Evolutionary conservation across 1,140 invertebrate genomes (phyloP), one percentile per base, ranked within the genome.

Genomic region (Samia ricini): DNA sequence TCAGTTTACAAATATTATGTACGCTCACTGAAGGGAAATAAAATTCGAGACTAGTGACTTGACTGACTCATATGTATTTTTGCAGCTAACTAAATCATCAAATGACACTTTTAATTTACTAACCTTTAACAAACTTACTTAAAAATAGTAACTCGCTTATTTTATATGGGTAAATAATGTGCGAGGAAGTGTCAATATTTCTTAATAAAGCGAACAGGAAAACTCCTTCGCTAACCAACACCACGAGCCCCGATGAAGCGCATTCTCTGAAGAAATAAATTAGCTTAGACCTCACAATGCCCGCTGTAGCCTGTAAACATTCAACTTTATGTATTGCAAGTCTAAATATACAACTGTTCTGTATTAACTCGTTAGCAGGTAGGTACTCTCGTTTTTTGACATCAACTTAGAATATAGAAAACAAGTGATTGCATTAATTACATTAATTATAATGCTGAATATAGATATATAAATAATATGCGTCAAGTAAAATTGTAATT

Each of bases 261-360:
- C 18, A 20, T 58, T 36, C 8, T 59, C 18, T 48, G 51, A 69
- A 67, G 71, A 71, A 76, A 79, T 81, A 81, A 81, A 82, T 85
- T 77, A 79, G 72, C 60, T 77, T 76, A 64, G 74, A 78, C 76
- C 72, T 60, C 56, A 82, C 77, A 79, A 77, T 74, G 73, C 63
- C 54, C 66, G 33, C 33, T 42, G 33, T 42, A 42, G 33, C 33
- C 33, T 15, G 69, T 79, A 82, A 82, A 82, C 74, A 76, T 76
- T 63, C 72, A 68, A 59, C 66, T 85, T 83, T 85, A 85, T 83
- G 78, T 76, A 68, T 74, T 74, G 81, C 79, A 79, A 65, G 62
- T 24, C 42, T 58, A 68, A 72, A 73, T 80, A 83, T 80, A 83
- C 64, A 60, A 63, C 68, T 64, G 59, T 29, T 64, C 42, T 57